These are phyloP conservation scores for Salmo trutta DNA, from an alignment of 2,797 vertebrate genomes.

Conservation along the genomic window DNA sequence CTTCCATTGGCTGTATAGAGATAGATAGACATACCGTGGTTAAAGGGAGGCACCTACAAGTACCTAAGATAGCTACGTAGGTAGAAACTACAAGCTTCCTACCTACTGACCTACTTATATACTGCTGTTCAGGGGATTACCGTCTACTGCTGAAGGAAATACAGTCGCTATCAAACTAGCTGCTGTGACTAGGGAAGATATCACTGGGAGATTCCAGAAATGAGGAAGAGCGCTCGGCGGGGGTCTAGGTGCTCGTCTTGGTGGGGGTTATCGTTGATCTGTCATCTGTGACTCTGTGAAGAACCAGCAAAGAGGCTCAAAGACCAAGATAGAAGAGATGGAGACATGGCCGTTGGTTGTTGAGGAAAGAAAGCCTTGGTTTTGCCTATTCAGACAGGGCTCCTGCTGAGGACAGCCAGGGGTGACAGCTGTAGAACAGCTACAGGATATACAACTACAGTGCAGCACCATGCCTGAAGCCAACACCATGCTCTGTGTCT, in stretches of 20 bases:
- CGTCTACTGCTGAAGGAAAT: slow-evolving; percentile 45
- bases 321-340: slow-evolving; percentile 20
- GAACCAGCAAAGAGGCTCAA: not conserved
- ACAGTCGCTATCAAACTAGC: slow-evolving; percentile 49
- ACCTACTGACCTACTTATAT: not conserved
- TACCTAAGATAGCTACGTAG: not conserved
- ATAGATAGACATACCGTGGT: not conserved
- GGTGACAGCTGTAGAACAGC: slow-evolving; percentile 57
- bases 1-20: not conserved
- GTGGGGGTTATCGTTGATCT: slow-evolving; percentile 28
- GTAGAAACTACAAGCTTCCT: not conserved
- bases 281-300: not conserved
- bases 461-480: slow-evolving; percentile 93
- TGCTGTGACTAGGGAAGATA: slow-evolving; percentile 34
- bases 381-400: slow-evolving; percentile 71
- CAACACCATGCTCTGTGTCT: slow-evolving; percentile 94
- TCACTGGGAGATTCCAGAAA: slow-evolving; percentile 45
- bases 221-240: slow-evolving; percentile 47
- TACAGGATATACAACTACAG: slow-evolving; percentile 23
- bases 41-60: not conserved
- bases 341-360: slow-evolving; percentile 27
- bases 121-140: slow-evolving; percentile 51
- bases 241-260: slow-evolving; percentile 37
- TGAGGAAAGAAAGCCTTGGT: slow-evolving; percentile 55
- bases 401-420: slow-evolving; percentile 74